Evolutionary conservation across 2,888 invertebrate species (phyloP).

Genomic region (Dyspetes luteomarginatus): DNA sequence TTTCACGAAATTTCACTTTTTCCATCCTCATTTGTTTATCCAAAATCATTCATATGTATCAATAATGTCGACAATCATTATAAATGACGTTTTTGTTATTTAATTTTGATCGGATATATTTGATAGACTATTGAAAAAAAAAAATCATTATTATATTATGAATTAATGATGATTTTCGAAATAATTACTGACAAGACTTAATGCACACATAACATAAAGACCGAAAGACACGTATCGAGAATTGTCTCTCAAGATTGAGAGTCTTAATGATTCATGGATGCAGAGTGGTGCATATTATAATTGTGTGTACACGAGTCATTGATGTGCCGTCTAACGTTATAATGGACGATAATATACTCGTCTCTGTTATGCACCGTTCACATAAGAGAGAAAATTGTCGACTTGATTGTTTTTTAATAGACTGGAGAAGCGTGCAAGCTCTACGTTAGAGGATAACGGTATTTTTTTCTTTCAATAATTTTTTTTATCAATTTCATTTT

Average conservation of each 20-base stretch:
- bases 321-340: constrained; percentile 42
- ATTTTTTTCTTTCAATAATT: constrained; percentile 21
- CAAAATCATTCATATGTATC: background rate
- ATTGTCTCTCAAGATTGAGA: constrained; percentile 46
- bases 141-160: constrained; percentile 40
- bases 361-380: constrained; percentile 36
- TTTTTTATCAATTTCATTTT: constrained; percentile 9
- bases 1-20: constrained; percentile 42
- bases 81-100: no score
- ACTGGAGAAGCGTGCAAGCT: constrained; percentile 27
- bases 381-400: constrained; percentile 50
- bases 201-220: constrained; percentile 12
- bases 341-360: constrained; percentile 39
- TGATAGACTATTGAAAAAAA: constrained; percentile 8
- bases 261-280: constrained; percentile 49
- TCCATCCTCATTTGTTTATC: background rate
- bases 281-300: constrained; percentile 2
- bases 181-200: constrained; percentile 47
- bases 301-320: background rate
- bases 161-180: constrained; percentile 45
- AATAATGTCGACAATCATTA: background rate
- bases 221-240: constrained; percentile 41
- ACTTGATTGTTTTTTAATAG: constrained; percentile 58
- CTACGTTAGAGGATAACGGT: constrained; percentile 39
- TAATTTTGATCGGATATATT: no score